phyloP scores from a whole-genome alignment of 1,140 invertebrate species.

The Drosophila nigromelanica region DNA sequence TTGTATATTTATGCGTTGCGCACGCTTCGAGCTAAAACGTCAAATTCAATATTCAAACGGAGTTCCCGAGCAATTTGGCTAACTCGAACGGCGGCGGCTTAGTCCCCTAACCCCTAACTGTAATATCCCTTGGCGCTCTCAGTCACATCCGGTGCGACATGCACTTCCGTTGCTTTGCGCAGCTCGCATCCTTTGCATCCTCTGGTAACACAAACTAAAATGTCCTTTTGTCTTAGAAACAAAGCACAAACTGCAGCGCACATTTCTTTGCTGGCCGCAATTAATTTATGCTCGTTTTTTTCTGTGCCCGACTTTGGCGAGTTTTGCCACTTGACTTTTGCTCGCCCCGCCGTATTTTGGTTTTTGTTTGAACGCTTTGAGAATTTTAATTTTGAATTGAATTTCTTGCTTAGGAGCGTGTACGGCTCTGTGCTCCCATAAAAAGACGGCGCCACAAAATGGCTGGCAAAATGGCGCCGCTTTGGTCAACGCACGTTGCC shows the following conservation, averaged over 20 bases:
- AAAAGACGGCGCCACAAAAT: conserved; percentile 68
- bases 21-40: conserved; percentile 51
- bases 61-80: conserved; percentile 38
- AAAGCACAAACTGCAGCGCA: conserved; percentile 42
- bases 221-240: conserved; percentile 56
- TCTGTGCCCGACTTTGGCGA: conserved; percentile 28
- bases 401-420: conserved; percentile 54
- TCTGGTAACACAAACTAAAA: conserved; percentile 37
- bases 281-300: conserved; percentile 76
- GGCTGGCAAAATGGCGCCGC: conserved; percentile 62
- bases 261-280: conserved; percentile 59
- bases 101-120: not conserved
- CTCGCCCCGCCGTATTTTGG: conserved; percentile 23
- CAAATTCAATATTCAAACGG: conserved; percentile 72
- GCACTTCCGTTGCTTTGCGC: conserved; percentile 74
- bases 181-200: conserved; percentile 47
- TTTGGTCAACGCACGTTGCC: conserved; percentile 70
- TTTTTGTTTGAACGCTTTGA: conserved; percentile 64
- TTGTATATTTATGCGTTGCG: conserved; percentile 63
- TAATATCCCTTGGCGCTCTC: conserved; percentile 17
- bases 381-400: conserved; percentile 80
- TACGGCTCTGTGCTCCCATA: conserved; percentile 20
- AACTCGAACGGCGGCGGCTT: conserved; percentile 9
- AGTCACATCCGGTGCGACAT: conserved; percentile 70
- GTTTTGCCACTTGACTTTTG: conserved; percentile 70